Percentiles rank a stretch among this genome's conserved stretches.
Conservation (phyloP, 1,140 invertebrate species). For the Saccostrea echinata region DNA sequence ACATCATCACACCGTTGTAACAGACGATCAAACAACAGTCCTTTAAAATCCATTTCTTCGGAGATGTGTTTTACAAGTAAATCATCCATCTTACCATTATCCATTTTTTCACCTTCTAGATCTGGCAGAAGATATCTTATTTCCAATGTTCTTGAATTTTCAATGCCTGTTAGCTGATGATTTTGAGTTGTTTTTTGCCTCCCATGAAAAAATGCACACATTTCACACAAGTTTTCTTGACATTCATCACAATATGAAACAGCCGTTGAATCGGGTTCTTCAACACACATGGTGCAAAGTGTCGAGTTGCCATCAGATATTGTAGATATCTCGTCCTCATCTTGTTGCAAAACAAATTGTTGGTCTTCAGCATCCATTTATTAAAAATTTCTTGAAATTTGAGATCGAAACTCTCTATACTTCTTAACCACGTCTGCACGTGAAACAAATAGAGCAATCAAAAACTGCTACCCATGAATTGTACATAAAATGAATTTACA, state of each 20-base stretch:
- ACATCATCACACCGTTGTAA: neutral
- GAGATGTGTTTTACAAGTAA: neutral
- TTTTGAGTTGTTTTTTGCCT: neutral
- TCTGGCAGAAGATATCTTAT: too few species aligned
- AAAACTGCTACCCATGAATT: neutral
- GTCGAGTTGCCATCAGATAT: neutral
- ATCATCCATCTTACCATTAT: neutral
- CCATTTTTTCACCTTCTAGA: neutral
- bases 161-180: neutral
- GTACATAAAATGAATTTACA: neutral
- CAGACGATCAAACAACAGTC: neutral
- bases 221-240: constrained; percentile 7
- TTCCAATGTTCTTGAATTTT: neutral
- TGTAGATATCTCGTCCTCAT: neutral
- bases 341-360: neutral
- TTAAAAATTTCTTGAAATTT: neutral
- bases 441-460: neutral
- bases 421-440: neutral
- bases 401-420: neutral
- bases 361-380: constrained; percentile 5
- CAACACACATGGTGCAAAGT: neutral
- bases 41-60: constrained; percentile 10
- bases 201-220: neutral
- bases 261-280: constrained; percentile 22
- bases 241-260: constrained; percentile 17